Evolutionary conservation across 2,888 invertebrate genomes (phyloP), one percentile per base, ranked within the genome.

Genomic region (Melitaea athalia): DNA sequence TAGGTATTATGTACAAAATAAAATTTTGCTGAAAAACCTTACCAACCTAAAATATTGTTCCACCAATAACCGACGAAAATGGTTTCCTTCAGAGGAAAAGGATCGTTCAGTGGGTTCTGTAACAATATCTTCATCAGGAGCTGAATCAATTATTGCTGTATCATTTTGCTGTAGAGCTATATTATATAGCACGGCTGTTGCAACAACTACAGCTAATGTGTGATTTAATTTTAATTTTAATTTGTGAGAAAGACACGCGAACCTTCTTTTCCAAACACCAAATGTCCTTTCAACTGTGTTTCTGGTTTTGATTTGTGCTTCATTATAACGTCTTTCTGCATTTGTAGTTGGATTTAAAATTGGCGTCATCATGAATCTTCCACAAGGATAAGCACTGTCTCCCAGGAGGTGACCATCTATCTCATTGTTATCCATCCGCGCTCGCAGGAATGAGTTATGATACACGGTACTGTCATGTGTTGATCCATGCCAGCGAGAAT

Each of bases 241-340:
- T 45, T 45, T 45, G 4, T 45, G 45, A 12, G 45, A 45, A 45
- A 74, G 60, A 38, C 70, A 70, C 49, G 74, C 68, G 62, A 75
- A 75, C 38, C 73, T 71, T 62, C 64, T 68, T 67, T 77, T 74
- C 74, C 74, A 76, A 14, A 74, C 63, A 17, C 72, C 75, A 65
- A 76, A 72, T 53, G 69, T 63, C 33, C 73, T 71, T 70, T 76
- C 74, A 17, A 77, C 69, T 5, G 71, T 64, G 64, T 74, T 74
- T 66, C 75, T 65, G 5, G 76, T 75, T 49, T 71, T 68, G 3
- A 70, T 73, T 55, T 74, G 73, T 17, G 68, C 61, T 63, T 75
- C 68, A 67, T 77, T 74, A 62, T 72, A 73, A 12, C 63, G 42
- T 45, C 70, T 63, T 57, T 75, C 70, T 11, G 62, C 50, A 53